Conservation (phyloP, 2,113 vertebrate genomes). For the Cephalophus harveyi region DNA sequence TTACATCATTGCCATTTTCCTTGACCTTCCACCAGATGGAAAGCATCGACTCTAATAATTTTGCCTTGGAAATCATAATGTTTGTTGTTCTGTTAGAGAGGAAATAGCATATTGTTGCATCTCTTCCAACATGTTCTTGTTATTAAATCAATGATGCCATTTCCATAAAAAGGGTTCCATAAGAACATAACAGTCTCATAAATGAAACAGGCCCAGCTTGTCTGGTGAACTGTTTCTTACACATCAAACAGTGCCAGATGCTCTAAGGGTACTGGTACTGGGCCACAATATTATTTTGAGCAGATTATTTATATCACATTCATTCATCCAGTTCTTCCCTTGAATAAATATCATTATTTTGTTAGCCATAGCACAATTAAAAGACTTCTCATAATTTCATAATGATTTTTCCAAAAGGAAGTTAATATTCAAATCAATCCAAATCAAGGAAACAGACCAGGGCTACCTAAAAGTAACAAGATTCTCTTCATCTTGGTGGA, state of each 20-base stretch:
- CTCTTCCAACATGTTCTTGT: conserved; percentile 53
- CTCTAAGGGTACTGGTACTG: conserved; percentile 24
- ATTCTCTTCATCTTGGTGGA: conserved; percentile 16
- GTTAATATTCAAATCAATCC: conserved; percentile 57
- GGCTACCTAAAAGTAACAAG: conserved; percentile 45
- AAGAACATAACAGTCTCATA: conserved; percentile 54
- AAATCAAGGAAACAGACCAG: conserved; percentile 44
- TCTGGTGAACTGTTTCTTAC: conserved; percentile 55
- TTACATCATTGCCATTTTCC: not conserved
- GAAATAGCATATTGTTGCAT: conserved; percentile 57
- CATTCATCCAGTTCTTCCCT: conserved; percentile 30
- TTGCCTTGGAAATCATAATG: conserved; percentile 45
- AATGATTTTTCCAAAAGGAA: conserved; percentile 58
- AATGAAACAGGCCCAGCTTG: conserved; percentile 50
- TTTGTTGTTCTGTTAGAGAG: conserved; percentile 47
- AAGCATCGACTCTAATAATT: conserved; percentile 36
- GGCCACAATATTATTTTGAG: not conserved
- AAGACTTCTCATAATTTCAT: conserved; percentile 56
- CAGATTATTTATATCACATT: conserved; percentile 47
- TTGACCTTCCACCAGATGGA: conserved; percentile 45
- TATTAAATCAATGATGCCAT: conserved; percentile 72
- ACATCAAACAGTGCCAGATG: conserved; percentile 51
- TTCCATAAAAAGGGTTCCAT: conserved; percentile 58
- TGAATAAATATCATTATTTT: conserved; percentile 63
- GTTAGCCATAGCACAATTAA: conserved; percentile 50